phyloP scores from a whole-genome alignment of 2,797 vertebrate genomes.

The Potorous gilbertii region DNA sequence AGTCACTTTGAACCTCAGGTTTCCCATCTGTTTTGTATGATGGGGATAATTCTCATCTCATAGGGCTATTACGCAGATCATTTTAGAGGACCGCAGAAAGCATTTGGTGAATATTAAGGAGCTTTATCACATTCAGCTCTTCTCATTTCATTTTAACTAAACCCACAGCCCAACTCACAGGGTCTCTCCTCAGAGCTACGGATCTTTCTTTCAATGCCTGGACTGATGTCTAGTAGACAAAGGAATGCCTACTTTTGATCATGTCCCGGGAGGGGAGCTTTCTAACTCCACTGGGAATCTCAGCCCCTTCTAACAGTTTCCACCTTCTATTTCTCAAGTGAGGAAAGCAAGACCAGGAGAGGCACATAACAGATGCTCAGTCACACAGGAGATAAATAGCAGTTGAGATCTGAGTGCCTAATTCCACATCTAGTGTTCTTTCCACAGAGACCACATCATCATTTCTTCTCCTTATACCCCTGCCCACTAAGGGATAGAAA shows the following conservation, averaged over 20 bases:
- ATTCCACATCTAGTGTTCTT: not conserved
- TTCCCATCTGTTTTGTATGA: not conserved
- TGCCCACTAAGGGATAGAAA: not conserved
- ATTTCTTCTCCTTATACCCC: not conserved
- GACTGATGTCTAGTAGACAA: constrained; percentile 10
- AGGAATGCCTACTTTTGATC: not conserved
- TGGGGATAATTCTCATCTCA: not conserved
- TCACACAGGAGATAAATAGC: not conserved
- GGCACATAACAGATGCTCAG: not conserved
- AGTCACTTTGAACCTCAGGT: not conserved
- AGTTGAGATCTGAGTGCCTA: not conserved
- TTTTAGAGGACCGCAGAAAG: not conserved
- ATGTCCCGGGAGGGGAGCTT: not conserved
- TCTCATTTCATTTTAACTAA: not conserved
- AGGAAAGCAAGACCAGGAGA: not conserved
- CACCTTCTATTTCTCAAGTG: not conserved
- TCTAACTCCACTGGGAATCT: not conserved
- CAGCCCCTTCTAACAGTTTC: not conserved
- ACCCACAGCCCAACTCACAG: not conserved
- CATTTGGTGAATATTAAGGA: not conserved
- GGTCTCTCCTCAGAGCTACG: not conserved
- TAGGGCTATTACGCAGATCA: not conserved
- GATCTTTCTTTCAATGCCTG: not conserved
- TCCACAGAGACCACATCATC: not conserved
- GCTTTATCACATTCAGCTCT: not conserved